A percentile compares a stretch with the other conserved stretches of the same genome.
Conservation (phyloP, 1,140 invertebrate species). For the Nilaparvata lugens region DNA sequence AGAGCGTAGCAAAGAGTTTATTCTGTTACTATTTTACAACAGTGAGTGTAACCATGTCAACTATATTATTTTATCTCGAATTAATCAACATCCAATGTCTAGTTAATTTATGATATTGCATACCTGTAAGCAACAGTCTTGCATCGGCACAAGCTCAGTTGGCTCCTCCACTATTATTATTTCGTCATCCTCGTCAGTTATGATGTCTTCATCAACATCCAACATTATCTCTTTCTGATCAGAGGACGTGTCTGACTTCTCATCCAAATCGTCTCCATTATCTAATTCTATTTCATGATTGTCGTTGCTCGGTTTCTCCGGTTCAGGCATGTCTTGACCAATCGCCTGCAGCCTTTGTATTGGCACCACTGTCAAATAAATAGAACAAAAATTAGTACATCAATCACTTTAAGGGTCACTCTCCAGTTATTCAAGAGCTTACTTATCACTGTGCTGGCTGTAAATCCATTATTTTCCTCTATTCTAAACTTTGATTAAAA, state of each 20-base stretch:
- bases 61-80: too few relatives aligned
- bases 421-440: too few relatives aligned
- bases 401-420: too few relatives aligned
- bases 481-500: too few relatives aligned
- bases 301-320: neutral
- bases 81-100: too few relatives aligned
- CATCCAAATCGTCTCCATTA: neutral
- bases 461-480: too few relatives aligned
- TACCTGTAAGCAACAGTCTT: constrained; percentile 68
- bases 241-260: neutral
- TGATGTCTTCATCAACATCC: constrained; percentile 38
- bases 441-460: too few relatives aligned
- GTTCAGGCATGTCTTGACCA: constrained; percentile 10
- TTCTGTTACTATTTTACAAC: too few relatives aligned
- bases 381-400: too few relatives aligned
- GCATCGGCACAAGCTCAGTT: constrained; percentile 67
- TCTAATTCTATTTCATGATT: neutral
- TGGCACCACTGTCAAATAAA: constrained; percentile 18
- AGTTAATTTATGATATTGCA: neutral
- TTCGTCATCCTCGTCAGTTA: constrained; percentile 69
- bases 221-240: neutral
- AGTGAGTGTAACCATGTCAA: too few relatives aligned
- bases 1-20: too few relatives aligned
- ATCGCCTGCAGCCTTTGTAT: constrained; percentile 19
- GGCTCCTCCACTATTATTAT: constrained; percentile 74